Conservation (phyloP, 1,140 invertebrate genomes). For the Amyelois transitella region DNA sequence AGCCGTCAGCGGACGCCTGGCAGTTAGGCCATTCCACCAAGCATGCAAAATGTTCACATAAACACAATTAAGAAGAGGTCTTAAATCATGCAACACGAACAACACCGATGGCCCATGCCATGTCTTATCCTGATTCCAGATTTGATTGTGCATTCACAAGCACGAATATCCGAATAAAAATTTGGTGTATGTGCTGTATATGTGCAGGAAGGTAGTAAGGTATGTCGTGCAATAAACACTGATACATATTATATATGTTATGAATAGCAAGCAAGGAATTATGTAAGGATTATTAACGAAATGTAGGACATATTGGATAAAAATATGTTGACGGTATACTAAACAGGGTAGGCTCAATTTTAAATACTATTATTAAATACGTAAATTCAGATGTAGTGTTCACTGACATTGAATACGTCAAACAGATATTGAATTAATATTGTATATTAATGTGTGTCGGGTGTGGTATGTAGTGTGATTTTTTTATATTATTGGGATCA, state of each 20-base stretch:
- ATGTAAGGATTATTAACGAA: slow-evolving; percentile 56
- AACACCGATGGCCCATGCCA: slow-evolving; percentile 68
- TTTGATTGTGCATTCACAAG: slow-evolving; percentile 61
- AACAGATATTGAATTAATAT: no score
- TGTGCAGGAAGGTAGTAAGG: slow-evolving; percentile 65
- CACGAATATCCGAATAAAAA: slow-evolving; percentile 56
- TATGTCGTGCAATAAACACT: slow-evolving; percentile 67
- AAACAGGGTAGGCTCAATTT: slow-evolving; percentile 55
- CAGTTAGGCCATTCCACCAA: slow-evolving; percentile 60
- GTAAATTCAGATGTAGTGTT: slow-evolving; percentile 62
- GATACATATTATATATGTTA: slow-evolving; percentile 55
- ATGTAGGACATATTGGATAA: slow-evolving; percentile 51
- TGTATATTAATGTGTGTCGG: no score
- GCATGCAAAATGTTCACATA: slow-evolving; percentile 64
- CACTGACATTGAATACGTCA: slow-evolving; percentile 38
- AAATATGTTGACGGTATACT: slow-evolving; percentile 49
- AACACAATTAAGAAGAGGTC: slow-evolving; percentile 45
- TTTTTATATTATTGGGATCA: no score
- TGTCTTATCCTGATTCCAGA: slow-evolving; percentile 46
- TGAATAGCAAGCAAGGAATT: slow-evolving; percentile 61
- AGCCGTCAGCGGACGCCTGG: slow-evolving; percentile 56
- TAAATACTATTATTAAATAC: slow-evolving; percentile 23
- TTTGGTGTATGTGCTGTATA: slow-evolving; percentile 52
- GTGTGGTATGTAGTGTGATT: no score
- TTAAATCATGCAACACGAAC: slow-evolving; percentile 70